Conservation (phyloP, 1,140 invertebrate species). For the Centruroides sculpturatus region DNA sequence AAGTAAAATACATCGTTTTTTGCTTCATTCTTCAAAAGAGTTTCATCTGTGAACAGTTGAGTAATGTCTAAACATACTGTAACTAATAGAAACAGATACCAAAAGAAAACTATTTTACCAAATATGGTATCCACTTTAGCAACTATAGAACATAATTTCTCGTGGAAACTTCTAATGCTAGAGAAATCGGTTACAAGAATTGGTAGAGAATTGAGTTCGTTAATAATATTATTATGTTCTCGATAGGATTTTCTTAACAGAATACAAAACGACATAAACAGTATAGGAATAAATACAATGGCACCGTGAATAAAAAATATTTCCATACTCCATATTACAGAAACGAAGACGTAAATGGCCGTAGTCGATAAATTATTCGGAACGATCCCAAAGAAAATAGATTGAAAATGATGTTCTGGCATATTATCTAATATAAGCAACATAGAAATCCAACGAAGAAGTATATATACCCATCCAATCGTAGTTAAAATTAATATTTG, state of each 20-base stretch:
- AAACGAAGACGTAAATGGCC: slow-evolving; percentile 4
- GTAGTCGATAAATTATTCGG: slow-evolving; percentile 1
- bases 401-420: slow-evolving; percentile 5
- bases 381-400: slow-evolving; percentile 7
- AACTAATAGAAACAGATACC: slow-evolving; percentile 14
- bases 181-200: background rate
- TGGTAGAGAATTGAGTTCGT: background rate
- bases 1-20: slow-evolving; percentile 17
- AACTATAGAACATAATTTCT: slow-evolving; percentile 14
- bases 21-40: slow-evolving; percentile 12
- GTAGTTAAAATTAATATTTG: slow-evolving; percentile 4
- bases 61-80: slow-evolving; percentile 17
- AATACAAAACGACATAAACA: slow-evolving; percentile 17
- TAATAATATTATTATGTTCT: slow-evolving; percentile 12
- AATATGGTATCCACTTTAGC: slow-evolving; percentile 12
- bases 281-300: slow-evolving; percentile 14
- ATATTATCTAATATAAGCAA: slow-evolving; percentile 9
- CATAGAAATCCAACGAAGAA: slow-evolving; percentile 4
- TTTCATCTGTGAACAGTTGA: slow-evolving; percentile 17
- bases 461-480: slow-evolving; percentile 10
- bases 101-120: slow-evolving; percentile 16
- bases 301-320: slow-evolving; percentile 15
- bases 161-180: slow-evolving; percentile 13
- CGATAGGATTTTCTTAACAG: slow-evolving; percentile 11
- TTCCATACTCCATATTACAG: slow-evolving; percentile 5